Evolutionary conservation across 2,888 invertebrate genomes (phyloP).

Genomic region (Catocala nupta): DNA sequence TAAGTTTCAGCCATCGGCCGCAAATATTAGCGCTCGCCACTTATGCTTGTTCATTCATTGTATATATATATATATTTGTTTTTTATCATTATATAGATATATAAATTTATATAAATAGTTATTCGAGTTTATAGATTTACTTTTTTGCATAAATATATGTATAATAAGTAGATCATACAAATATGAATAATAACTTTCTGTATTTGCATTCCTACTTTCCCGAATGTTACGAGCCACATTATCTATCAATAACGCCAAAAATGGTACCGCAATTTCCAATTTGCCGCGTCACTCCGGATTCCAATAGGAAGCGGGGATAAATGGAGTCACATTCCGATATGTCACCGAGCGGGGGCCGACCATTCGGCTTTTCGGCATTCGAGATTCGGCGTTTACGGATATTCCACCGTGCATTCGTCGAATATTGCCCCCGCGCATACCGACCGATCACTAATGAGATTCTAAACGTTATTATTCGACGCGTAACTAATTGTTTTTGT

Average conservation of each 20-base stretch:
- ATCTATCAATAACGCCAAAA: slow-evolving; percentile 84
- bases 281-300: slow-evolving; percentile 87
- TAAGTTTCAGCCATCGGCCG: too few species aligned
- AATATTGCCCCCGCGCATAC: slow-evolving; percentile 74
- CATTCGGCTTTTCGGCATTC: slow-evolving; percentile 82
- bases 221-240: slow-evolving; percentile 74
- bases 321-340: slow-evolving; percentile 88
- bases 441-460: slow-evolving; percentile 75
- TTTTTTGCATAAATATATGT: too few species aligned
- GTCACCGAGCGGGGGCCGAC: slow-evolving; percentile 80
- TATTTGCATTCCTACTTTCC: slow-evolving; percentile 47
- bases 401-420: slow-evolving; percentile 71
- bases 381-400: slow-evolving; percentile 74
- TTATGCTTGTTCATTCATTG: too few species aligned
- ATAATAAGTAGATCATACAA: background rate
- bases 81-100: too few species aligned
- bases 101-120: too few species aligned
- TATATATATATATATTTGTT: too few species aligned
- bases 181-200: slow-evolving; percentile 24
- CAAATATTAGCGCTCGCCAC: too few species aligned
- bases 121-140: too few species aligned
- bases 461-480: slow-evolving; percentile 67
- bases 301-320: slow-evolving; percentile 87
- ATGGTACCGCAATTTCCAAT: slow-evolving; percentile 86
- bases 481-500: slow-evolving; percentile 60